Base-by-base conservation (phyloP, 2,113 vertebrate species). In the Pipa parva region DNA sequence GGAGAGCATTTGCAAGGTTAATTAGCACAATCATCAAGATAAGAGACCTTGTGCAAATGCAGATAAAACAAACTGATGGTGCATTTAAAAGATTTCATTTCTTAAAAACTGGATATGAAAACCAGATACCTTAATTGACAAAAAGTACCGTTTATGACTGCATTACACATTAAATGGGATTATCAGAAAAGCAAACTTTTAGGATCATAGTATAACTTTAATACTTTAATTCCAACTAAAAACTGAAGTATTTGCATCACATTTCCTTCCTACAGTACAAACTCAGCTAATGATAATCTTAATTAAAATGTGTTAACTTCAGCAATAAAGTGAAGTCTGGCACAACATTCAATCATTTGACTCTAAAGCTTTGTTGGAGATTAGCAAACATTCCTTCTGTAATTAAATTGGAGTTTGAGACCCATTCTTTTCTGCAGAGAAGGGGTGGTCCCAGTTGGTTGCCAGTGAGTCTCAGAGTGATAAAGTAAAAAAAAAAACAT, bases 331-430 rank as follows among this genome's bases (percentile, higher is more conserved):
- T 22, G 39, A 54, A 52, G 28, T 45, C 45, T 54, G 48, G n/a
- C 48, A 50, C 66, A 61, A 36, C 25, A 54, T 54, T 70, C 61
- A 61, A 70, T 60, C 66, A 61, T 61, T 70, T 70, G 57, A 70
- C 66, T 70, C 48, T 54, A 59, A 28, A 68, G 65, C 65, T 70
- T 70, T 70, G 37, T 27, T 20, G 37, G 49, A 52, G 66, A 70
- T 70, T 70, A 70, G 31, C 57, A 70, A 69, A 61, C 48, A 60
- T 70, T 61, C 66, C 50, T 70, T 26, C 49, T 54, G 58, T 70
- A 70, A 70, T 70, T 61, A 61, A 39, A 70, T 39, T 70, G 25
- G 22, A 51, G 31, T 59, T 60, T 51, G 46, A 60, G 48, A 70
- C 25, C 57, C n/a, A 21, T 26, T 68, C 46, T 39, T 13, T 39